Conservation (phyloP, 2,888 invertebrate species). For the Drosophila affinis region DNA sequence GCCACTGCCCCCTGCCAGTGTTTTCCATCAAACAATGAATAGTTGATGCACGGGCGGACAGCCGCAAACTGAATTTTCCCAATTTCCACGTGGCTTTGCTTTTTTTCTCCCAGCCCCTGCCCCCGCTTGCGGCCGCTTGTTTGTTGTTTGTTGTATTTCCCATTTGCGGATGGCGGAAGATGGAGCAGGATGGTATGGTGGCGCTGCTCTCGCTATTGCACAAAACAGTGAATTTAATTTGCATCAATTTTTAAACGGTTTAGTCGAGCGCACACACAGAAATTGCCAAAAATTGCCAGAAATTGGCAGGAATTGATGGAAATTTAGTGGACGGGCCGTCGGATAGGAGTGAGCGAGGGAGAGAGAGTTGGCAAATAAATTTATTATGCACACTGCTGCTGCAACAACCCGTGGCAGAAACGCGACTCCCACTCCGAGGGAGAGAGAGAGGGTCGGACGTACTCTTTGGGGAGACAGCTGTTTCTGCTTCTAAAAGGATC, state of each 20-base stretch:
- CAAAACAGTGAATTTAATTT: conserved; percentile 45
- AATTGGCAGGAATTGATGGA: conserved; percentile 46
- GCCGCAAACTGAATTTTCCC: conserved; percentile 41
- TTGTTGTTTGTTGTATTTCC: conserved; percentile 34
- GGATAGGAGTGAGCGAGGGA: not conserved
- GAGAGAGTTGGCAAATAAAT: conserved; percentile 34
- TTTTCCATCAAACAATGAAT: conserved; percentile 20
- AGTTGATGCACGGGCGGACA: conserved; percentile 27
- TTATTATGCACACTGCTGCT: conserved; percentile 21
- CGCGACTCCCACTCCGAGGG: not conserved
- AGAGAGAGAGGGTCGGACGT: not conserved
- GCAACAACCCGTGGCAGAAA: not conserved
- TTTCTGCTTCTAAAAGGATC: not conserved
- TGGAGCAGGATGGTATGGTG: not conserved
- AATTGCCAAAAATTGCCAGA: conserved; percentile 30
- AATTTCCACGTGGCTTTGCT: conserved; percentile 33
- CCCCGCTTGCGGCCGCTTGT: not conserved
- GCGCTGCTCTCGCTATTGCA: conserved; percentile 20
- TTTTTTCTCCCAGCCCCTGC: not conserved
- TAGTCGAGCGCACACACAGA: conserved; percentile 37
- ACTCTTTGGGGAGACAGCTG: not conserved
- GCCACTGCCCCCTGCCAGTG: not conserved
- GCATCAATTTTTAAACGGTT: conserved; percentile 44
- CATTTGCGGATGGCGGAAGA: conserved; percentile 1
- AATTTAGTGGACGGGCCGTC: conserved; percentile 12